These are phyloP conservation scores for Anniella stebbinsi DNA, from an alignment of 2,797 vertebrate species.

Conservation along the genomic window DNA sequence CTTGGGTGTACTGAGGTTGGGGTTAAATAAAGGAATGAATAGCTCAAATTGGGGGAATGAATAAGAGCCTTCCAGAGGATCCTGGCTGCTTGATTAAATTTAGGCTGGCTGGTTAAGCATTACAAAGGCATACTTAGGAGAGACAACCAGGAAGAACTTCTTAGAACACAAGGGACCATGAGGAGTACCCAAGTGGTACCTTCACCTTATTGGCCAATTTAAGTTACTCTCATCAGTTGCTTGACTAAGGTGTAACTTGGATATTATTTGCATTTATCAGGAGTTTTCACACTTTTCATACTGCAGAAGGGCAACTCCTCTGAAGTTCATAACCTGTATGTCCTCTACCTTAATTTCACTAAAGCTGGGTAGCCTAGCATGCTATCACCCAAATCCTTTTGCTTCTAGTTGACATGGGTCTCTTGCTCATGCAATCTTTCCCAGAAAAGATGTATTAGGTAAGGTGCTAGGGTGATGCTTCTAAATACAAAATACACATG, in stretches of 20 bases:
- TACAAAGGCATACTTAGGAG: background rate
- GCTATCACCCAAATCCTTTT: background rate
- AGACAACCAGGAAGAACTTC: background rate
- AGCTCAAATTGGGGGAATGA: background rate
- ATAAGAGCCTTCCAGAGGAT: background rate
- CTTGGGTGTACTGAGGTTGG: background rate
- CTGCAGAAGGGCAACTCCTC: background rate
- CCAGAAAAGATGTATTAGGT: background rate
- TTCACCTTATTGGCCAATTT: background rate
- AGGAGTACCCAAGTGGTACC: background rate
- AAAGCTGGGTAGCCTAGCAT: background rate
- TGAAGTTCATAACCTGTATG: background rate
- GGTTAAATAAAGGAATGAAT: background rate
- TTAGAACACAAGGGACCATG: background rate
- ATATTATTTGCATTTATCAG: background rate
- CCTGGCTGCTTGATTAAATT: background rate
- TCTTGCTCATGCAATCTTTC: background rate
- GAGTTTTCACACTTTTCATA: background rate
- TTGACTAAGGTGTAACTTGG: background rate
- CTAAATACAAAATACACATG: background rate
- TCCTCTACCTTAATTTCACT: too few species aligned
- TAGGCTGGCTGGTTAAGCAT: background rate
- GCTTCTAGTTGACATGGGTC: background rate
- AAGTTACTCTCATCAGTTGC: background rate
- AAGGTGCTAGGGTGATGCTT: background rate